Base-by-base conservation (phyloP, 2,888 invertebrate species). In the Eugnorisma glareosa region DNA sequence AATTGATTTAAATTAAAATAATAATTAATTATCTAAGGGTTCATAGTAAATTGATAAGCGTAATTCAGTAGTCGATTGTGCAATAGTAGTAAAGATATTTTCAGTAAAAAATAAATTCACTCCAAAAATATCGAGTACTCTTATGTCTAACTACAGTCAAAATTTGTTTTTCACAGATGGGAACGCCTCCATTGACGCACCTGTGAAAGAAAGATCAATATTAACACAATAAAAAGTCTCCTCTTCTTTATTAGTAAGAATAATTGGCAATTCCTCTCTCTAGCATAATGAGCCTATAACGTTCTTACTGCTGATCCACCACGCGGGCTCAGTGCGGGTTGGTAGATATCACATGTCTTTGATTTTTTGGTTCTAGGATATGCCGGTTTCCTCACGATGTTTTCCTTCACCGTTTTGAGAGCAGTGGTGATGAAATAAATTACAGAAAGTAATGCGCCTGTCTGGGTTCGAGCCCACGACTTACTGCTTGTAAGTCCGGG, bases 111-210 rank as follows among this genome's bases (percentile, higher is more conserved):
- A 95, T 93, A 94, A 92, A 93, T 91, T 89, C 85, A 86, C 86
- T 96, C 95, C 94, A 96, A 96, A 96, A 96, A 96, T 96, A 96
- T 93, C 91, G 90, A 92, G 91, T 90, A 89, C 83, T 93, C 86
- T 91, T 89, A 88, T 81, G 81, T 71, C 83, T 89, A 84, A 84
- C 40, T 80, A 83, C 84, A 86, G 81, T 74, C 75, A 77, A 84
- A 81, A 81, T 87, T 81, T 94, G 89, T 71, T 81, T 87, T 81
- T 84, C 85, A 95, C 83, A 94, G 88, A 87, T 94, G 95, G 94
- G 95, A 89, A 91, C 95, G 94, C 84, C 86, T 92, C 94, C 94
- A 94, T 51, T 85, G 92, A 81, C 95, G 95, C 86, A 94, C 95
- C 96, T 96, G 94, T 2, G 81, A 82, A 87, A 89, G 75, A 84